A percentile compares a stretch with the other conserved stretches of the same genome.
These are phyloP conservation scores for Pectinophora gossypiella DNA, from an alignment of 1,140 invertebrate species.

Conservation along the genomic window DNA sequence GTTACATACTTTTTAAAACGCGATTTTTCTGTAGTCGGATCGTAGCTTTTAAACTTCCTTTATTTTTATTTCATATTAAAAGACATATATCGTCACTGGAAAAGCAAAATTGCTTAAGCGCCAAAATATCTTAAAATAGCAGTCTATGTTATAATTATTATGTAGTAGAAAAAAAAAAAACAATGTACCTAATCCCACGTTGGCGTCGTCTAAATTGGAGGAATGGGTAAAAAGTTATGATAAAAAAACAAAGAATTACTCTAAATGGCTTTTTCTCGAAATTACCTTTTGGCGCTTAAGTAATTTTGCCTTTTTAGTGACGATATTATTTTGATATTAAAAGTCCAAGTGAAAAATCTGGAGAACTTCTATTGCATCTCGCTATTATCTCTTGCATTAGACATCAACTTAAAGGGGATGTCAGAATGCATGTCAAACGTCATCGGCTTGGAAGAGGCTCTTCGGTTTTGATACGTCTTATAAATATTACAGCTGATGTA, in stretches of 20 bases:
- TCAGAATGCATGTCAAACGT: slow-evolving; percentile 71
- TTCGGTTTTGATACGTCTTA: slow-evolving; percentile 70
- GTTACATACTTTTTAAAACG: too few relatives aligned
- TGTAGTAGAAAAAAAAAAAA: not conserved
- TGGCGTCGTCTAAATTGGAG: too few relatives aligned
- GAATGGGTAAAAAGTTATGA: too few relatives aligned
- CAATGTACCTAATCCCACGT: too few relatives aligned
- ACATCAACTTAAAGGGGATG: slow-evolving; percentile 55
- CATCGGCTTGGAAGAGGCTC: slow-evolving; percentile 66
- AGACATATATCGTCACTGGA: not conserved
- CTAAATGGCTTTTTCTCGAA: too few relatives aligned
- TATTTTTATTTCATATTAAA: not conserved
- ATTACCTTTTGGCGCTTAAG: too few relatives aligned
- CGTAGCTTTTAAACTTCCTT: not conserved
- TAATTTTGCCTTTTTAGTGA: too few relatives aligned
- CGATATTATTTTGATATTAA: not conserved
- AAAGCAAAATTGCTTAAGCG: too few relatives aligned
- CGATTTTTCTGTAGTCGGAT: too few relatives aligned
- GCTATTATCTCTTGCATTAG: not conserved
- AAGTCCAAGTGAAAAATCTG: not conserved
- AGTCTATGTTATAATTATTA: not conserved
- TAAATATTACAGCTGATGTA: slow-evolving; percentile 59
- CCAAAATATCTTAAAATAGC: too few relatives aligned
- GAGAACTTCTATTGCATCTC: not conserved
- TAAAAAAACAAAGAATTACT: too few relatives aligned